These are phyloP conservation scores for Cerceris rybyensis DNA, from an alignment of 2,888 invertebrate species.

Conservation along the genomic window DNA sequence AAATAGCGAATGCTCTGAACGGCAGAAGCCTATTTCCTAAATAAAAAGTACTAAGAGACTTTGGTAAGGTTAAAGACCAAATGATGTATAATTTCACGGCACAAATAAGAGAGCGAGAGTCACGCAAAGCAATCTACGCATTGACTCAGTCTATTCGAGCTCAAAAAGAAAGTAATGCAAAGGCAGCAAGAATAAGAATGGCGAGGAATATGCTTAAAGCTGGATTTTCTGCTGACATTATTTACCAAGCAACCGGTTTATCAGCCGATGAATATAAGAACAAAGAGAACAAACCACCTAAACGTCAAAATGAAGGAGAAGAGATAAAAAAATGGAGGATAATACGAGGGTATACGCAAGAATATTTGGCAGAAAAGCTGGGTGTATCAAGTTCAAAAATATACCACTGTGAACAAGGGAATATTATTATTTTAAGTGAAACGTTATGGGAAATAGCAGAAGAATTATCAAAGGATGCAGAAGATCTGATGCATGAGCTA, in stretches of 20 bases:
- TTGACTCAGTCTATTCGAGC: not conserved
- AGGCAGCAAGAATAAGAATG: not conserved
- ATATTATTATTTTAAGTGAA: not conserved
- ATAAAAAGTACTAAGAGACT: not conserved
- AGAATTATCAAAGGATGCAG: not conserved
- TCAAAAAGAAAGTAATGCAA: not conserved
- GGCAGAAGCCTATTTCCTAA: not conserved
- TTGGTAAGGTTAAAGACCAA: not conserved
- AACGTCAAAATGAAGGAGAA: not conserved
- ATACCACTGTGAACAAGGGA: constrained; percentile 3
- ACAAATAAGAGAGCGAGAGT: not conserved
- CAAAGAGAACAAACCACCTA: not conserved
- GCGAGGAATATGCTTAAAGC: constrained; percentile 5
- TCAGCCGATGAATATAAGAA: not conserved
- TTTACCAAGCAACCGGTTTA: not conserved
- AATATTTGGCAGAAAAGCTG: constrained; percentile 1
- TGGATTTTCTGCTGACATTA: constrained; percentile 10
- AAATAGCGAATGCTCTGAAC: not conserved
- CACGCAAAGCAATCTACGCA: not conserved
- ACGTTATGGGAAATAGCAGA: constrained; percentile 2
- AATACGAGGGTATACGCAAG: not conserved
- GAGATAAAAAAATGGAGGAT: constrained; percentile 5
- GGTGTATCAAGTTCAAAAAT: constrained; percentile 4
- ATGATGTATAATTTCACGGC: not conserved
- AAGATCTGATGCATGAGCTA: not conserved